Evolutionary conservation across 1,140 invertebrate species (phyloP).

Genomic region (Temnothorax curvispinosus): DNA sequence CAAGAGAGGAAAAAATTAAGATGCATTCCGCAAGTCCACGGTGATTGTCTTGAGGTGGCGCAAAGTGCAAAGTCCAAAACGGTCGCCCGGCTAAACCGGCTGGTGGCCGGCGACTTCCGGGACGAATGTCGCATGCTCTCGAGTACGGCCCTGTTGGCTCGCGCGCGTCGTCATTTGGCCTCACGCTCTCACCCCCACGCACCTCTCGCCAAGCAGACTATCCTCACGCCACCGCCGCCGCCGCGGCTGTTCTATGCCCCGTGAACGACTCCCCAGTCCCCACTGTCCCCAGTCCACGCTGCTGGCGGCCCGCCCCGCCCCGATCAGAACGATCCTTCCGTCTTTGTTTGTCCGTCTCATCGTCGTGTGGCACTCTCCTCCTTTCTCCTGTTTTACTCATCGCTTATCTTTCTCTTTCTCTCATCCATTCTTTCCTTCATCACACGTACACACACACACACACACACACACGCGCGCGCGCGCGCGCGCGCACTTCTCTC

Average conservation of each 20-base stretch:
- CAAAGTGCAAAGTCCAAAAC: constrained; percentile 36
- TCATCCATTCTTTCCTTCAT: neutral
- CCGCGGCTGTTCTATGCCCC: constrained; percentile 12
- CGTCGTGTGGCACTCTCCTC: constrained; percentile 64
- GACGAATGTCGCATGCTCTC: constrained; percentile 69
- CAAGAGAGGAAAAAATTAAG: neutral
- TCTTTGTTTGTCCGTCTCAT: constrained; percentile 50
- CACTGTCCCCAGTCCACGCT: neutral
- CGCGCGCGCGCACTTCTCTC: too few relatives aligned
- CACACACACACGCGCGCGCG: too few relatives aligned
- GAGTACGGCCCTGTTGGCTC: constrained; percentile 73
- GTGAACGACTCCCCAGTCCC: constrained; percentile 21
- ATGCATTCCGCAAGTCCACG: neutral
- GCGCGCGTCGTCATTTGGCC: constrained; percentile 73
- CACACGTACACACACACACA: neutral
- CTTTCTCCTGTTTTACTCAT: constrained; percentile 20
- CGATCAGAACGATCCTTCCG: constrained; percentile 16
- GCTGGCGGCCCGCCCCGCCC: constrained; percentile 16
- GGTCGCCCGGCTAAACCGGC: neutral
- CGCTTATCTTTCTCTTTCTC: neutral
- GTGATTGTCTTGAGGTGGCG: neutral
- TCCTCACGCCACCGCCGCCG: neutral
- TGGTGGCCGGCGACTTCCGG: neutral
- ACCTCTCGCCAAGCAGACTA: neutral
- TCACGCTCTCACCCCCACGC: constrained; percentile 45